Conservation (phyloP, 2,888 invertebrate species). For the Lamellibrachia satsuma region DNA sequence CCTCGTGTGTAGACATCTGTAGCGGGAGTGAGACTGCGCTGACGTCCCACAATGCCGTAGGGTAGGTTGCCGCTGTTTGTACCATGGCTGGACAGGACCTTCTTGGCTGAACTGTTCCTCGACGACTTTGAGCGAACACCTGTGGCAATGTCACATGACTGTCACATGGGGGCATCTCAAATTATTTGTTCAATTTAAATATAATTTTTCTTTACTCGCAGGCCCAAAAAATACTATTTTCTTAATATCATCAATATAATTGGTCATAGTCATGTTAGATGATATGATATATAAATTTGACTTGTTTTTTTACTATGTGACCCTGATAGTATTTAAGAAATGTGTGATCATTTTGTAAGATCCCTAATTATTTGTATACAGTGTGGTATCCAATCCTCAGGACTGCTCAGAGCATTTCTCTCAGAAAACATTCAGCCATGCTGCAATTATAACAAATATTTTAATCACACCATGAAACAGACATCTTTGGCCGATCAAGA, state of each 20-base stretch:
- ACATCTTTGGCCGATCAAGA: too few species aligned
- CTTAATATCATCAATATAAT: neutral
- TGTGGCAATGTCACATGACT: neutral
- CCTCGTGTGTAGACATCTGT: neutral
- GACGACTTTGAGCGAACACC: neutral
- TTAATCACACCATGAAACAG: too few species aligned
- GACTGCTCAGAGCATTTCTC: too few species aligned
- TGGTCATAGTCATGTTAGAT: too few species aligned
- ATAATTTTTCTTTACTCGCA: neutral
- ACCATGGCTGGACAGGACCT: neutral
- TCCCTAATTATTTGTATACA: too few species aligned
- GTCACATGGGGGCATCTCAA: neutral
- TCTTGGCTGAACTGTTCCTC: neutral
- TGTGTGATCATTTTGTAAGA: too few species aligned
- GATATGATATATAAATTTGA: too few species aligned
- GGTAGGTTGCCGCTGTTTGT: conserved; percentile 10
- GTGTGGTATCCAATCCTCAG: too few species aligned
- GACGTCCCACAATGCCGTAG: neutral
- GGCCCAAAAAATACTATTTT: neutral
- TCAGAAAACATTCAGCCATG: too few species aligned
- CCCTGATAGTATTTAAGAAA: too few species aligned
- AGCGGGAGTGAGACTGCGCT: neutral
- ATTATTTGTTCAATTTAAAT: neutral
- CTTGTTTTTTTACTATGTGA: too few species aligned
- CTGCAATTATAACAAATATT: too few species aligned